A percentile compares a stretch with the other conserved stretches of the same genome.
Conservation (phyloP, 2,888 invertebrate genomes). For the Trissolcus japonicus region DNA sequence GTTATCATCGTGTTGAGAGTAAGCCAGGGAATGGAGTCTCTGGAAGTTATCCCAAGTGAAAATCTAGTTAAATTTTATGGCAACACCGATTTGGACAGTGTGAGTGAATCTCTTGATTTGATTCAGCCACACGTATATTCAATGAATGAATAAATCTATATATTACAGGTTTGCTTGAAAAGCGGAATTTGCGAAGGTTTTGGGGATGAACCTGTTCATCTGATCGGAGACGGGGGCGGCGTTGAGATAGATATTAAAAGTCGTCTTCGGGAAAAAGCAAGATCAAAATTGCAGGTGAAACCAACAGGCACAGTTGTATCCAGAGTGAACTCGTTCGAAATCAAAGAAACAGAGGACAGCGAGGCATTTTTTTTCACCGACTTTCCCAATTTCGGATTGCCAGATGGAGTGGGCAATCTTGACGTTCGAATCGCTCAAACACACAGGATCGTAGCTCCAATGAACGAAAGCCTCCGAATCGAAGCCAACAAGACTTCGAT, state of each 20-base stretch:
- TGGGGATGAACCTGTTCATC: conserved; percentile 74
- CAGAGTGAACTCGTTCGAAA: conserved; percentile 82
- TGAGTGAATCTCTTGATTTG: conserved; percentile 68
- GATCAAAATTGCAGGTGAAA: conserved; percentile 76
- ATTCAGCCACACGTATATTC: not conserved
- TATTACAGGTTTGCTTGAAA: conserved; percentile 70
- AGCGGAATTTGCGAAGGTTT: conserved; percentile 74
- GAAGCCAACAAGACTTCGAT: conserved; percentile 75
- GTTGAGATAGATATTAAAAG: conserved; percentile 71
- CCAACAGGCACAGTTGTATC: conserved; percentile 83
- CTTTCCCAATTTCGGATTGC: conserved; percentile 84
- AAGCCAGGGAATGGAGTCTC: conserved; percentile 89
- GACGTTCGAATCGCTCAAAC: conserved; percentile 83
- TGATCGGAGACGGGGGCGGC: conserved; percentile 72
- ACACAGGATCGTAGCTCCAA: conserved; percentile 85
- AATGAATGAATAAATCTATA: not conserved
- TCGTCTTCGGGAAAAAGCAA: conserved; percentile 62
- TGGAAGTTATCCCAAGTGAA: conserved; percentile 87
- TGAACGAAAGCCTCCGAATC: conserved; percentile 82
- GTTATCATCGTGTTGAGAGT: conserved; percentile 88
- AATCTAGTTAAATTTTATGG: conserved; percentile 88
- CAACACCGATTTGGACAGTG: conserved; percentile 84
- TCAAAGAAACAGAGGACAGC: conserved; percentile 82
- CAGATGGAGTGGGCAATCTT: conserved; percentile 82
- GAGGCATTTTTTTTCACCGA: conserved; percentile 85